Percentiles rank a stretch among this genome's conserved stretches.
Evolutionary conservation across 2,888 invertebrate genomes (phyloP).

Genomic region (Sclerodermus sp.): DNA sequence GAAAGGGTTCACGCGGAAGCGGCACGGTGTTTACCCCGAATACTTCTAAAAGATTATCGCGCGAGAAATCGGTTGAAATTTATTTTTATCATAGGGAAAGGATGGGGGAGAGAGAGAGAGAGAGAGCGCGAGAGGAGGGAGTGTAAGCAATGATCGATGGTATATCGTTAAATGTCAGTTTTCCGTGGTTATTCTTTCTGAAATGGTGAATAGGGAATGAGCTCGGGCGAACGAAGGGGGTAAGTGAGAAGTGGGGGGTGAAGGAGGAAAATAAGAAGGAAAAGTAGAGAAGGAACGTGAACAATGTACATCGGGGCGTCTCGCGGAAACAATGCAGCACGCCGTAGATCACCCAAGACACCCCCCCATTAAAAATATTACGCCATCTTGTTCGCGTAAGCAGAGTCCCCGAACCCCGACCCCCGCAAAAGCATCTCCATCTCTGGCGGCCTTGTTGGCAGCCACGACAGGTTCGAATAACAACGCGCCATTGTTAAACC

Average conservation of each 20-base stretch:
- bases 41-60: too few relatives aligned
- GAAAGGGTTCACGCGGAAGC: too few relatives aligned
- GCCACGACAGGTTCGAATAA: constrained; percentile 46
- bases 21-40: too few relatives aligned
- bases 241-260: too few relatives aligned
- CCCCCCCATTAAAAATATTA: constrained; percentile 57
- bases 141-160: background rate
- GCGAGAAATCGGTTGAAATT: too few relatives aligned
- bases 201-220: background rate
- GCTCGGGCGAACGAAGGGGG: background rate
- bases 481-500: constrained; percentile 51
- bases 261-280: constrained; percentile 16
- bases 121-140: background rate
- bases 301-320: constrained; percentile 48
- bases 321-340: constrained; percentile 52
- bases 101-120: constrained; percentile 1
- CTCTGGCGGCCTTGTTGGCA: constrained; percentile 14
- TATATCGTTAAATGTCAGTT: too few relatives aligned
- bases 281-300: constrained; percentile 27
- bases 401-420: constrained; percentile 10
- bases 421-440: constrained; percentile 17
- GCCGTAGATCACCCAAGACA: constrained; percentile 55
- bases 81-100: too few relatives aligned
- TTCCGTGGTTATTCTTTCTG: too few relatives aligned
- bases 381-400: constrained; percentile 46